phyloP scores from a whole-genome alignment of 2,113 vertebrate genomes.

The Petaurus breviceps region DNA sequence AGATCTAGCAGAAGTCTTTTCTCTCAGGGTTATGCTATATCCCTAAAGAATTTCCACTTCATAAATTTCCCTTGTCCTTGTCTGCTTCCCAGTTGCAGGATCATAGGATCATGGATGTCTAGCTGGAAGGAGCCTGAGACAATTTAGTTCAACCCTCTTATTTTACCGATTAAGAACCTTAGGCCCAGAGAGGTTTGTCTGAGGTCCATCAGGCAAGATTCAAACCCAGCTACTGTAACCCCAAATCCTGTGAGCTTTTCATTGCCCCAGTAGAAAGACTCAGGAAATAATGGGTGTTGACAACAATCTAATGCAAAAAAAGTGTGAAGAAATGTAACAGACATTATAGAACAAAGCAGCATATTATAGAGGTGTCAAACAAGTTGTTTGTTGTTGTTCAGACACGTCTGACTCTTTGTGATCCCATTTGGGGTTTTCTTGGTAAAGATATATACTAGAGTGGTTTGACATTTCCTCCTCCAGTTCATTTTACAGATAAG shows the following conservation, averaged over 20 bases:
- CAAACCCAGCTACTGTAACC: not conserved
- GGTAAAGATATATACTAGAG: not conserved
- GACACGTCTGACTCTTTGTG: not conserved
- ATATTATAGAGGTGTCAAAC: not conserved
- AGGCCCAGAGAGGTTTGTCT: not conserved
- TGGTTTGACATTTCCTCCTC: not conserved
- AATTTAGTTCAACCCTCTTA: not conserved
- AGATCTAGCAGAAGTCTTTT: not conserved
- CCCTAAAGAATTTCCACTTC: not conserved
- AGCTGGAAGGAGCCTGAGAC: not conserved
- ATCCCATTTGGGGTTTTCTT: not conserved
- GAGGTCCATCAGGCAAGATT: not conserved
- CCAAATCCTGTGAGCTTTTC: not conserved
- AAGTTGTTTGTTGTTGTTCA: not conserved
- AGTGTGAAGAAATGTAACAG: not conserved
- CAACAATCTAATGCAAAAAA: not conserved
- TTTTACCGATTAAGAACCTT: not conserved
- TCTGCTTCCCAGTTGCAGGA: not conserved
- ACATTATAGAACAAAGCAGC: not conserved
- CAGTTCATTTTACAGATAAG: not conserved
- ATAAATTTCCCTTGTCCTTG: not conserved
- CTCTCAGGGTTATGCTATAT: not conserved
- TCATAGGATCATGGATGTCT: not conserved
- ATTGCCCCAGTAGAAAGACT: not conserved
- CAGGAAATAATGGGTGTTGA: not conserved